Evolutionary conservation across 2,888 invertebrate genomes (phyloP).

Genomic region (Eretmocerus hayati): DNA sequence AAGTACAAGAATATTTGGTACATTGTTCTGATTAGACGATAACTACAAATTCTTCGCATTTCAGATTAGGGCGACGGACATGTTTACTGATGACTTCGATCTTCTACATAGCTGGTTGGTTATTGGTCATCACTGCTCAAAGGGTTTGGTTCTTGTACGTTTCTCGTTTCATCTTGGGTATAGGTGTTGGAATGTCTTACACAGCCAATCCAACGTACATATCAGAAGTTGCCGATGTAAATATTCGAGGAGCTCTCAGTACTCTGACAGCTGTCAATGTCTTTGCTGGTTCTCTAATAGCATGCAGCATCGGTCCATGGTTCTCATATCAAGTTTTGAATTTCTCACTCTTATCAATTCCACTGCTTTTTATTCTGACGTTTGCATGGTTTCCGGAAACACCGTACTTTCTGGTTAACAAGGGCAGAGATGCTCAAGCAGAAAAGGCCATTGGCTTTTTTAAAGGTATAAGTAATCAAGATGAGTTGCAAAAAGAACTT

Average conservation of each 20-base stretch:
- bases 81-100: constrained; percentile 38
- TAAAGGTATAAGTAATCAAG: constrained; percentile 28
- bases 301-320: constrained; percentile 40
- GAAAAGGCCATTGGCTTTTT: constrained; percentile 34
- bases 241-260: constrained; percentile 41
- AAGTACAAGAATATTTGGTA: constrained; percentile 11
- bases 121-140: constrained; percentile 34
- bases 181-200: constrained; percentile 43
- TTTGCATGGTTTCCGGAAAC: constrained; percentile 43
- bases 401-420: constrained; percentile 37
- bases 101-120: constrained; percentile 42
- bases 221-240: constrained; percentile 41
- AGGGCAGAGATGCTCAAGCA: constrained; percentile 33
- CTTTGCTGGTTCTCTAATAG: constrained; percentile 40
- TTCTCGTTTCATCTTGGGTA: constrained; percentile 36
- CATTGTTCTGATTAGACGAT: too few relatives aligned
- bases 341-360: constrained; percentile 29
- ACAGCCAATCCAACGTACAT: constrained; percentile 43
- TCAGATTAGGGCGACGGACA: constrained; percentile 35
- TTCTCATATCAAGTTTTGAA: constrained; percentile 31
- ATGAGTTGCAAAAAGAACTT: constrained; percentile 26
- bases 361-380: constrained; percentile 34
- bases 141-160: constrained; percentile 33
- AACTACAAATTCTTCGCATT: too few relatives aligned
- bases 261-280: constrained; percentile 43